These are phyloP conservation scores for Muscicapa comitata DNA, from an alignment of 2,797 vertebrate species.

Conservation along the genomic window DNA sequence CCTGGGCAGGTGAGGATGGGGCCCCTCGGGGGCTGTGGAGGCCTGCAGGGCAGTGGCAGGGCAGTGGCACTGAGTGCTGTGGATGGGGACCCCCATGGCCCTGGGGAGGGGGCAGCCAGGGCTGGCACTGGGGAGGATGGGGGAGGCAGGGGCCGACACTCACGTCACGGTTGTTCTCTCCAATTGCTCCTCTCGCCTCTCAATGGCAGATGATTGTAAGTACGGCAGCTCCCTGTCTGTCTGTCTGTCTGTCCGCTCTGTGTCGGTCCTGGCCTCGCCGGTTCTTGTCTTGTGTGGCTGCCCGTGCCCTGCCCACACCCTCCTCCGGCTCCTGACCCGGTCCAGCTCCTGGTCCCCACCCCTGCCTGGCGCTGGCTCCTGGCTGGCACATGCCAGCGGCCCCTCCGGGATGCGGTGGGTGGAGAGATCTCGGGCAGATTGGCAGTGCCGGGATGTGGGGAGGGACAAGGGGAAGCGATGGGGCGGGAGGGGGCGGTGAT, in stretches of 20 bases:
- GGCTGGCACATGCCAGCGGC: not conserved
- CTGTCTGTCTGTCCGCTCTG: conserved; percentile 88
- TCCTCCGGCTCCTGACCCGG: not conserved
- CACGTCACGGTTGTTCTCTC: conserved; percentile 79
- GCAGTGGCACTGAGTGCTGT: rapidly evolving
- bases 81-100: not conserved
- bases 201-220: conserved; percentile 99
- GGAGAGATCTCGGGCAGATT: not conserved
- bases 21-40: not conserved
- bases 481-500: not conserved
- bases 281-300: conserved; percentile 86
- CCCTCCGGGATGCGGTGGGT: not conserved
- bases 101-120: not conserved
- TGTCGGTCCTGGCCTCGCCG: conserved; percentile 78
- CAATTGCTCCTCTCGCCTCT: conserved; percentile 80
- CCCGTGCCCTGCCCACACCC: conserved; percentile 43
- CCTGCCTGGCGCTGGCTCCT: conserved; percentile 44
- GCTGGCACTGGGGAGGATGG: not conserved
- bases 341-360: not conserved
- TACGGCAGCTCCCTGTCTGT: conserved; percentile 87
- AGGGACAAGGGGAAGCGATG: not conserved
- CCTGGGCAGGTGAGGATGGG: not conserved
- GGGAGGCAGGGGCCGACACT: not conserved
- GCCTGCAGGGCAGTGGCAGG: not conserved
- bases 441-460: not conserved